Conservation (phyloP, 2,888 invertebrate species). For the Hydrotaea diabolus region DNA sequence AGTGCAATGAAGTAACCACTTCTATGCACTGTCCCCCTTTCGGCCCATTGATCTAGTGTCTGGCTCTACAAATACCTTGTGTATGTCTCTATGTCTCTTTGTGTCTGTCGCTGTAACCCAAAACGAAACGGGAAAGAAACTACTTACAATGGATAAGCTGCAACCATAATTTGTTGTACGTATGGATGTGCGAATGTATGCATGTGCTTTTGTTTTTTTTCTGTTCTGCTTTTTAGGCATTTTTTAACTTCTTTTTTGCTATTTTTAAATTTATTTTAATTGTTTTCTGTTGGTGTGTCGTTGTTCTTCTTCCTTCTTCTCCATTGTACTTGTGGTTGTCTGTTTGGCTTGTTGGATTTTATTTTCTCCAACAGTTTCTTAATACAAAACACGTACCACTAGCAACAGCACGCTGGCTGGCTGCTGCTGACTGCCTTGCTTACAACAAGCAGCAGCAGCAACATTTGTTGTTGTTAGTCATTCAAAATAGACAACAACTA, state of each 20-base stretch:
- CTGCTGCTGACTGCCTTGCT: not conserved
- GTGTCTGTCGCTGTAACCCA: not conserved
- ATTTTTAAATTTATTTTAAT: constrained; percentile 35
- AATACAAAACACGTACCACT: constrained; percentile 42
- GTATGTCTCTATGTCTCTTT: not conserved
- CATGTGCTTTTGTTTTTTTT: not conserved
- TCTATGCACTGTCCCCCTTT: not conserved
- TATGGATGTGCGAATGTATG: not conserved
- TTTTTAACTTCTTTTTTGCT: constrained; percentile 1
- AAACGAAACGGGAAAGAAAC: constrained; percentile 4
- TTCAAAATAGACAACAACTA: constrained; percentile 27
- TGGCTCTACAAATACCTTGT: no score
- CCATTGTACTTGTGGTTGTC: constrained; percentile 47
- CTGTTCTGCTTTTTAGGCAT: not conserved
- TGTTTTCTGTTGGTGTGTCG: constrained; percentile 15
- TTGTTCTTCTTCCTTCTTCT: constrained; percentile 35
- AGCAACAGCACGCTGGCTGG: not conserved
- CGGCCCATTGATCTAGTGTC: constrained; percentile 20
- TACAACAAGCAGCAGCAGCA: constrained; percentile 16
- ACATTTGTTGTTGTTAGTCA: not conserved
- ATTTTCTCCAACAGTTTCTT: constrained; percentile 50
- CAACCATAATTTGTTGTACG: constrained; percentile 39
- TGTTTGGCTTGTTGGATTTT: constrained; percentile 6
- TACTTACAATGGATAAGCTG: constrained; percentile 22
- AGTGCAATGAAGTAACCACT: constrained; percentile 18